Conservation (phyloP, 2,888 invertebrate species). For the Eumacrocentrus americanus region DNA sequence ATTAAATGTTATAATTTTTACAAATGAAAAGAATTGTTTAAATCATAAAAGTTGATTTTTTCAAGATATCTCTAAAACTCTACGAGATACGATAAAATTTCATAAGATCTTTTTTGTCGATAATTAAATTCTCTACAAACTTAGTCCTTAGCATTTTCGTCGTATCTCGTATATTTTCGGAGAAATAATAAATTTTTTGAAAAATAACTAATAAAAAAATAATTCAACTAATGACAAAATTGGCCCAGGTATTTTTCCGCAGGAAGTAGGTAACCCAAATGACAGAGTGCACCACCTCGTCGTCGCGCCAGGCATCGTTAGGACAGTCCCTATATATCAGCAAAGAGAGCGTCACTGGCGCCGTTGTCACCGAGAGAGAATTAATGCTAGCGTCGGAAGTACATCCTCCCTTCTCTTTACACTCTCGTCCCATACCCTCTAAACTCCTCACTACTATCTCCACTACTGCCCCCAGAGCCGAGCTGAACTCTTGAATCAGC, state of each 20-base stretch:
- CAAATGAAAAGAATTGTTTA: too few relatives aligned
- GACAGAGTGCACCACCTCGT: background rate
- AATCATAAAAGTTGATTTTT: background rate
- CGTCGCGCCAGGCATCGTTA: conserved; percentile 24
- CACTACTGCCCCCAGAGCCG: conserved; percentile 3
- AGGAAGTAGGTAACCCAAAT: background rate
- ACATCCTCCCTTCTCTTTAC: conserved; percentile 15
- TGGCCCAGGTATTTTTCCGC: background rate
- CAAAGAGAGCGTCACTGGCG: conserved; percentile 26
- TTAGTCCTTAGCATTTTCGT: too few relatives aligned
- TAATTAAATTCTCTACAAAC: too few relatives aligned
- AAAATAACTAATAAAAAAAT: too few relatives aligned
- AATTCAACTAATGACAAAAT: background rate
- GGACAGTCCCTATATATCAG: conserved; percentile 24
- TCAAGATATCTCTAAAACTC: too few relatives aligned
- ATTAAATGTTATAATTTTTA: too few relatives aligned
- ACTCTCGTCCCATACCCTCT: too few relatives aligned
- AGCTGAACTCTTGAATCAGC: conserved; percentile 13
- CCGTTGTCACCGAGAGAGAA: conserved; percentile 30
- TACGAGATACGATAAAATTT: too few relatives aligned
- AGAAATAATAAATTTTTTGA: too few relatives aligned
- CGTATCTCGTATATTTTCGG: too few relatives aligned
- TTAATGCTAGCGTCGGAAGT: conserved; percentile 35
- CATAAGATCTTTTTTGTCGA: too few relatives aligned
- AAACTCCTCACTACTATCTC: too few relatives aligned